A percentile compares a stretch with the other conserved stretches of the same genome.
Conservation (phyloP, 2,797 vertebrate species). For the Pseudochirops corinnae region DNA sequence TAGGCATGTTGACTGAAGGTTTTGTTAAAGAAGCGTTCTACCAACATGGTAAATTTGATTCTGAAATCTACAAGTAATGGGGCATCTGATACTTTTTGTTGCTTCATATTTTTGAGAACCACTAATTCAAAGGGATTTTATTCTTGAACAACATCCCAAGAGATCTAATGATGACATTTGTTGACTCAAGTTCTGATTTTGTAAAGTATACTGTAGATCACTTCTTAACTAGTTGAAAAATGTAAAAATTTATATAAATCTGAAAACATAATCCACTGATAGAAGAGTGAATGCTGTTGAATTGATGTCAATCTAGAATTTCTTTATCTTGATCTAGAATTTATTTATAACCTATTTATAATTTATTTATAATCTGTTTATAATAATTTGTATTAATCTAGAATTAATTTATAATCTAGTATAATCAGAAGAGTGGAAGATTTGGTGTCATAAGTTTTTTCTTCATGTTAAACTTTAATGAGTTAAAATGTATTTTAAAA, state of each 20-base stretch:
- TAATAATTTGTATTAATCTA: too few species aligned
- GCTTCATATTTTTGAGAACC: background rate
- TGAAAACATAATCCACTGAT: slow-evolving; percentile 40
- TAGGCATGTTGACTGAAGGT: slow-evolving; percentile 58
- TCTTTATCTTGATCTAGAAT: too few species aligned
- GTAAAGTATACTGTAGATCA: slow-evolving; percentile 68
- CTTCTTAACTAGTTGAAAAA: slow-evolving; percentile 69
- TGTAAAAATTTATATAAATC: slow-evolving; percentile 62
- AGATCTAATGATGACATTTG: background rate
- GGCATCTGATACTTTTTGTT: background rate
- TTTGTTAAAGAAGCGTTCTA: background rate
- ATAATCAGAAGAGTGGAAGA: slow-evolving; percentile 80
- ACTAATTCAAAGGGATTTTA: background rate
- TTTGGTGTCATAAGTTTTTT: slow-evolving; percentile 85
- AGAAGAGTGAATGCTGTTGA: slow-evolving; percentile 79
- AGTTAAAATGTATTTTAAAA: slow-evolving; percentile 93
- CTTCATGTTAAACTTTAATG: slow-evolving; percentile 90
- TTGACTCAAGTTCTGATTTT: background rate
- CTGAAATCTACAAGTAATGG: background rate
- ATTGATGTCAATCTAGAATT: slow-evolving; percentile 66
- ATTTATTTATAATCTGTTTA: too few species aligned
- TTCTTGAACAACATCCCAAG: background rate
- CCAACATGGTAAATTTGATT: background rate
- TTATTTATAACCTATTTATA: too few species aligned
- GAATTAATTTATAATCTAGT: slow-evolving; percentile 71